Evolutionary conservation across 2,797 vertebrate genomes (phyloP).

Genomic region (Lepus oiostolus): DNA sequence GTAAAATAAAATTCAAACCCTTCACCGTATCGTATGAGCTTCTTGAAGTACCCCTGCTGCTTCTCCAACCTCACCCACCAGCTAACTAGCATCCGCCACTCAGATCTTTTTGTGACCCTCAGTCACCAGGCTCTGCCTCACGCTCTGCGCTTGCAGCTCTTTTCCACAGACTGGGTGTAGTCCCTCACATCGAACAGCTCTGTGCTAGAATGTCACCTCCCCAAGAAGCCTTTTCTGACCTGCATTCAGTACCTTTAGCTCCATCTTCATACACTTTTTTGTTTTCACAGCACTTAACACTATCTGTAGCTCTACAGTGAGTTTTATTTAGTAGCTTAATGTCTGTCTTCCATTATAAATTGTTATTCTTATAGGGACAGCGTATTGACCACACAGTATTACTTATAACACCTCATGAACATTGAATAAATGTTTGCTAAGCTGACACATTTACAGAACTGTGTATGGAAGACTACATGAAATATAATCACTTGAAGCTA

Average conservation of each 20-base stretch:
- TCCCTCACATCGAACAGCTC: not conserved
- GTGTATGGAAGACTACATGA: not conserved
- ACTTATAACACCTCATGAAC: not conserved
- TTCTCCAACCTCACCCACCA: not conserved
- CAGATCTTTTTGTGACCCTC: not conserved
- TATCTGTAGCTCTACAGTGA: not conserved
- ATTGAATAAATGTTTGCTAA: not conserved
- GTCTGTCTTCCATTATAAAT: not conserved
- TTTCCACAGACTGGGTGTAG: not conserved
- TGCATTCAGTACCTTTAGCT: not conserved
- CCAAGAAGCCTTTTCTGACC: not conserved
- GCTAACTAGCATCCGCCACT: not conserved
- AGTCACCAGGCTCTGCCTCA: not conserved
- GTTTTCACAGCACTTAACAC: too few relatives aligned
- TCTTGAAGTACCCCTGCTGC: not conserved
- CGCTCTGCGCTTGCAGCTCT: not conserved
- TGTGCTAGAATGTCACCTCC: not conserved
- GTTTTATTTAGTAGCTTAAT: not conserved
- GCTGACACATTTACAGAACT: not conserved
- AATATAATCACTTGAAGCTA: not conserved
- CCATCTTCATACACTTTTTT: not conserved
- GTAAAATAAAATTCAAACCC: not conserved
- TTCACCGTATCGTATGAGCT: not conserved
- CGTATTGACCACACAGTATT: not conserved
- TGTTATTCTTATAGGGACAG: not conserved